Evolutionary conservation across 35 echinoderm and acorn worm genomes (phyloP), one percentile per base, ranked within the genome.

Genomic region (Heliocidaris tuberculata): DNA sequence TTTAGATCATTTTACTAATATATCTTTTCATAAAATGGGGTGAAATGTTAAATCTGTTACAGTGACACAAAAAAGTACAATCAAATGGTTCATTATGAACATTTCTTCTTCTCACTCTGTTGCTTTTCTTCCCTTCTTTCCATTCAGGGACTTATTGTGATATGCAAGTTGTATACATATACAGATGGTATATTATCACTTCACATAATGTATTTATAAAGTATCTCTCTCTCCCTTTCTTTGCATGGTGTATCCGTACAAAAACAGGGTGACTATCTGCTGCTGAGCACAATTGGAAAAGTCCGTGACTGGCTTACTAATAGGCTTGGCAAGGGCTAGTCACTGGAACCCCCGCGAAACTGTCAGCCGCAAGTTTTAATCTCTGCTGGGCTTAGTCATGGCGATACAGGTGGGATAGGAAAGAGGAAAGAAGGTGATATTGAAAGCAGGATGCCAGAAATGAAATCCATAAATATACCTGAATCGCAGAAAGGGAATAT

Each of bases 341-440:
- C 65, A 78, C 2, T 78, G 15, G 65, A 17, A 24, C 65, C 65
- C 65, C 65, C 21, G 35, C 35, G 65, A 78, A 19, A 78, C 65
- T 27, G 65, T n/a, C 65, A 78, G 65, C 19, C 27, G 27, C 21
- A 78, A 8, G 65, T 78, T 78, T 47, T 47, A 89, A 89, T 89
- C 87, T 48, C 87, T 47, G 31, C 31, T 11, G 87, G 87, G 15
- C 87, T 89, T 32, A 89, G 12, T 89, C 87, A 89, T 89, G 2
- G 19, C 87, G 5, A 89, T 89, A 89, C 87, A 89, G 87, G 87
- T 89, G 87, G 87, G 87, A 89, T 47, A 88, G 87, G 47, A 89
- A 89, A 48, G 87, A 4, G 87, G 87, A 89, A 89, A 89, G 87
- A 89, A 48, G 87, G 47, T 47, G 47, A 89, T 48, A 89, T 19